A percentile compares a stretch with the other conserved stretches of the same genome.
phyloP scores from a whole-genome alignment of 23 tunicate species.

The Phallusia fumigata region DNA sequence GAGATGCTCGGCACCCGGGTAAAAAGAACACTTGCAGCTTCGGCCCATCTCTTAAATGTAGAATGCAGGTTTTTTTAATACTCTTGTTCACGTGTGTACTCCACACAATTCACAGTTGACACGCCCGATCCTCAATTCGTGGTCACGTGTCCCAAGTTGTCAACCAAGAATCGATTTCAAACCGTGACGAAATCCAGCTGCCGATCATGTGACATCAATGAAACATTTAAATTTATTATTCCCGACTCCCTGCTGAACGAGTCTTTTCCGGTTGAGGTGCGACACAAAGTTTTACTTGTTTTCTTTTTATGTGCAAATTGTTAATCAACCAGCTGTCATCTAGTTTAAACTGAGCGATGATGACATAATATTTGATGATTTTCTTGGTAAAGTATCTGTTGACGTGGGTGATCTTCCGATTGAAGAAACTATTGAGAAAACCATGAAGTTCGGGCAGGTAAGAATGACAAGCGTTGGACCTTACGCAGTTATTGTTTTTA shows the following conservation, averaged over 20 bases:
- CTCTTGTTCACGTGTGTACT: no score
- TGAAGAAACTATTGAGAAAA: not conserved
- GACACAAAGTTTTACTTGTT: not conserved
- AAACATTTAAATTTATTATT: constrained; percentile 25
- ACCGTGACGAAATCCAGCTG: not conserved
- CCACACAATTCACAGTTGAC: constrained; percentile 18
- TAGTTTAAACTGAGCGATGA: not conserved
- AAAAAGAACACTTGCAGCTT: no score
- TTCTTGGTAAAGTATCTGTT: not conserved
- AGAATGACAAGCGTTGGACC: no score
- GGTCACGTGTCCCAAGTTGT: constrained; percentile 10
- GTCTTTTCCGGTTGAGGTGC: constrained; percentile 29
- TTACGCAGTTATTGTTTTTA: no score
- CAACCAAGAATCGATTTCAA: not conserved
- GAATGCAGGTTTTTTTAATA: no score
- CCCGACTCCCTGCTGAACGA: constrained; percentile 5
- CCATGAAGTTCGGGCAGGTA: not conserved
- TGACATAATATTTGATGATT: not conserved
- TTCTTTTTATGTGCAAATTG: not conserved
- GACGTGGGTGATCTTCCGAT: not conserved
- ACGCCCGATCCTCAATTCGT: constrained; percentile 45
- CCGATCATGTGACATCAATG: constrained; percentile 11
- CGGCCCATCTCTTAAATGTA: no score
- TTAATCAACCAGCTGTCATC: not conserved
- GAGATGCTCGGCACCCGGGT: no score